Percentiles rank a stretch among this genome's conserved stretches.
Conservation (phyloP, 2,113 vertebrate genomes). For the Amphiprion ocellaris region DNA sequence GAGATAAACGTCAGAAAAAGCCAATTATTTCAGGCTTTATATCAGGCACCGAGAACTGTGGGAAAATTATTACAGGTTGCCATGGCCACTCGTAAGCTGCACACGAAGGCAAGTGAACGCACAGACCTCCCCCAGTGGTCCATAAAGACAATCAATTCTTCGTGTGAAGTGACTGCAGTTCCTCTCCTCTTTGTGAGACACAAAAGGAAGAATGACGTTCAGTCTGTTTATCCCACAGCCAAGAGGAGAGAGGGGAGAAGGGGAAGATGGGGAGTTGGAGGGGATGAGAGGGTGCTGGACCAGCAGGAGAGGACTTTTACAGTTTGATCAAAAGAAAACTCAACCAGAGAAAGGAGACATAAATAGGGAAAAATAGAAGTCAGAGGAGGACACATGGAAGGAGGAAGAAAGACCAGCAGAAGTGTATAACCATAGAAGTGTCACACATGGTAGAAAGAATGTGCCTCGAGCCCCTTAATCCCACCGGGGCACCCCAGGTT, state of each 20-base stretch:
- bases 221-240: constrained; percentile 58
- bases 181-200: constrained; percentile 61
- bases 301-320: constrained; percentile 36
- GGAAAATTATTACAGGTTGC: constrained; percentile 76
- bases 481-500: background rate
- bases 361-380: constrained; percentile 1
- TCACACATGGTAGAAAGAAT: background rate
- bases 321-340: constrained; percentile 47
- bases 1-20: constrained; percentile 55
- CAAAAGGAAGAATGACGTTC: constrained; percentile 63
- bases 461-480: background rate
- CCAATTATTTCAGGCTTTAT: constrained; percentile 68
- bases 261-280: constrained; percentile 38
- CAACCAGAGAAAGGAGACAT: constrained; percentile 33
- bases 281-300: constrained; percentile 52
- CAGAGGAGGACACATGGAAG: background rate
- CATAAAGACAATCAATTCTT: constrained; percentile 74
- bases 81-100: constrained; percentile 65
- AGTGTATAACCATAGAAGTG: constrained; percentile 8
- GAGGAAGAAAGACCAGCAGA: background rate
- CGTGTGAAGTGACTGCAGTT: constrained; percentile 67
- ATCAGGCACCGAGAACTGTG: constrained; percentile 62
- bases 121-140: constrained; percentile 47
- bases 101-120: constrained; percentile 39
- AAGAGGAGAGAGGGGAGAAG: constrained; percentile 12